Percentiles rank a stretch among this genome's conserved stretches.
These are phyloP conservation scores for Apamea epomidion DNA, from an alignment of 2,888 invertebrate species.

Conservation along the genomic window DNA sequence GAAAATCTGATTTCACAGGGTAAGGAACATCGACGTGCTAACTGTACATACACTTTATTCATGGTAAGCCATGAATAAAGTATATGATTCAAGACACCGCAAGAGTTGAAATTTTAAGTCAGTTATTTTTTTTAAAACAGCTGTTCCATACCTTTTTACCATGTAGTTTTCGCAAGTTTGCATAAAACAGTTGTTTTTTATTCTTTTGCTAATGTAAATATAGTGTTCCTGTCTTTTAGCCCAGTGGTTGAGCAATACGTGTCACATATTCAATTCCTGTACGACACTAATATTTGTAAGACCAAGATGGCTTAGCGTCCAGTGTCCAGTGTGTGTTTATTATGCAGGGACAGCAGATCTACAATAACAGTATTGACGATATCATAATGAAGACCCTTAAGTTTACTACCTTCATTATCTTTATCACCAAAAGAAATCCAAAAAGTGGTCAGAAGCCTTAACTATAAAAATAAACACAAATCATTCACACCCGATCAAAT, in stretches of 20 bases:
- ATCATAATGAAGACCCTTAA: not conserved
- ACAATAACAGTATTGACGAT: not conserved
- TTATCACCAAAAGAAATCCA: not conserved
- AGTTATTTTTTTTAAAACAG: too few relatives aligned
- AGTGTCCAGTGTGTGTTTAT: not conserved
- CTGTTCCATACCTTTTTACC: not conserved
- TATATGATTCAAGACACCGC: not conserved
- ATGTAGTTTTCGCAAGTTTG: not conserved
- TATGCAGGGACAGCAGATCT: not conserved
- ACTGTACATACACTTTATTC: too few relatives aligned
- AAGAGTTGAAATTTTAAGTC: too few relatives aligned
- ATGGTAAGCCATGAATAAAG: too few relatives aligned
- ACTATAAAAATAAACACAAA: conserved; percentile 10
- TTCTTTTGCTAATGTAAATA: not conserved
- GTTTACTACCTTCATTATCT: not conserved
- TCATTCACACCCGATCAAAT: conserved; percentile 26
- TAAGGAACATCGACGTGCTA: not conserved
- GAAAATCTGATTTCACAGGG: not conserved
- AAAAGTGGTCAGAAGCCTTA: not conserved
- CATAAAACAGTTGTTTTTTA: not conserved
- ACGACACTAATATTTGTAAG: not conserved
- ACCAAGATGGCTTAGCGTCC: not conserved
- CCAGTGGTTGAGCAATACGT: not conserved
- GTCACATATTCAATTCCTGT: not conserved
- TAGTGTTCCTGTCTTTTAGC: not conserved